phyloP scores from a whole-genome alignment of 2,113 vertebrate genomes.

The Callorhinus ursinus region DNA sequence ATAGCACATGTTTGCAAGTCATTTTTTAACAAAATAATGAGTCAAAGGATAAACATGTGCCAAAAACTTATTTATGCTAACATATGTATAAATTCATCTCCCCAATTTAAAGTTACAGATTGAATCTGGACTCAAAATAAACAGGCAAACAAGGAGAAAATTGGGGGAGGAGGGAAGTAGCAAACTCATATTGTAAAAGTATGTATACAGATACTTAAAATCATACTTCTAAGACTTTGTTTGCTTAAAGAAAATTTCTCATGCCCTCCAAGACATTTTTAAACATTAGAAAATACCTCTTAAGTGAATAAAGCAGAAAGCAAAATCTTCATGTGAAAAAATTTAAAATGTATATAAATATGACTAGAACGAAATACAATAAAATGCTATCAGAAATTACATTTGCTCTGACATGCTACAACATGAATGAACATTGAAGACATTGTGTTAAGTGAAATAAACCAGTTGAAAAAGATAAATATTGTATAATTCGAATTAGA shows the following conservation, averaged over 20 bases:
- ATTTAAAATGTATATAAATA: not conserved
- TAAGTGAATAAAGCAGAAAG: not conserved
- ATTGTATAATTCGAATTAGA: not conserved
- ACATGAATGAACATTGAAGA: not conserved
- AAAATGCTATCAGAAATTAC: not conserved
- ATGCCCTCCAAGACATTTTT: not conserved
- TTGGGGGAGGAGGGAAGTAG: not conserved
- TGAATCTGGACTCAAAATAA: not conserved
- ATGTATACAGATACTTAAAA: not conserved
- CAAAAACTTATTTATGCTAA: not conserved
- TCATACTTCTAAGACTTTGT: not conserved
- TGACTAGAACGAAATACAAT: not conserved
- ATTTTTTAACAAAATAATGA: conserved; percentile 43
- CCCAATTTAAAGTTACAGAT: not conserved
- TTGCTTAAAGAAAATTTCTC: not conserved
- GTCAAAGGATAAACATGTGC: not conserved
- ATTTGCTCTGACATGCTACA: not conserved
- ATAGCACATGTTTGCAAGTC: not conserved
- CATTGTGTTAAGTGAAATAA: not conserved
- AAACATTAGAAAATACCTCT: not conserved
- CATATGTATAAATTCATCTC: not conserved
- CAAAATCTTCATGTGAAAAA: not conserved
- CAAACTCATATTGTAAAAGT: not conserved
- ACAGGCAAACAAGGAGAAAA: not conserved
- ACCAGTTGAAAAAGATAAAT: not conserved